Conservation (phyloP, 2,888 invertebrate species). For the Thymelicus lineola region DNA sequence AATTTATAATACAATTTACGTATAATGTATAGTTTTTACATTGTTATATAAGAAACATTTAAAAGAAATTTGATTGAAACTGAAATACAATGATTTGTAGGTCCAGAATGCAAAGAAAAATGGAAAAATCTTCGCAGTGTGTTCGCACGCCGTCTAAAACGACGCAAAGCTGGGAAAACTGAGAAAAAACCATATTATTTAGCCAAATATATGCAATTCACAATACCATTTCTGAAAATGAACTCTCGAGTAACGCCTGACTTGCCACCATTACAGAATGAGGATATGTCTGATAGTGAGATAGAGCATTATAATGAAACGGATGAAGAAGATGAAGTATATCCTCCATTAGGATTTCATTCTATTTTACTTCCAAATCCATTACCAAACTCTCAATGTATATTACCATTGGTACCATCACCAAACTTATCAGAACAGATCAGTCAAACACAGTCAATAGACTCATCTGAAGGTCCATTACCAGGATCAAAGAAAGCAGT, state of each 20-base stretch:
- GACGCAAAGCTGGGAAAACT: conserved; percentile 20
- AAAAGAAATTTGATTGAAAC: too few relatives aligned
- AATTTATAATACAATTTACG: too few relatives aligned
- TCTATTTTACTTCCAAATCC: conserved; percentile 2
- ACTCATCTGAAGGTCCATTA: not conserved
- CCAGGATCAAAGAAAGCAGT: not conserved
- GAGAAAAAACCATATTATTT: conserved; percentile 42
- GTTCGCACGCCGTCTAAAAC: conserved; percentile 36
- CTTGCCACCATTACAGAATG: not conserved
- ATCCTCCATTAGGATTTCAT: not conserved
- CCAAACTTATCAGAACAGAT: conserved; percentile 1
- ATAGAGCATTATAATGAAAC: not conserved
- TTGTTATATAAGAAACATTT: too few relatives aligned
- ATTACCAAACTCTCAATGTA: not conserved
- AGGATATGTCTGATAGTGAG: not conserved
- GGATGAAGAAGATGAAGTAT: conserved; percentile 2
- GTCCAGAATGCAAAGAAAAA: conserved; percentile 40
- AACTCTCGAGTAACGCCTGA: conserved; percentile 28
- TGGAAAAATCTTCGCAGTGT: conserved; percentile 42
- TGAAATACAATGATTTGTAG: conserved; percentile 23
- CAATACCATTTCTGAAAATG: conserved; percentile 38
- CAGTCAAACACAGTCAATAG: conserved; percentile 7
- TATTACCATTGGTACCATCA: not conserved
- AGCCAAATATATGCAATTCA: conserved; percentile 40
- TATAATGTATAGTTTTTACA: too few relatives aligned